Evolutionary conservation across 2,113 vertebrate species (phyloP).

Genomic region (Carollia perspicillata): DNA sequence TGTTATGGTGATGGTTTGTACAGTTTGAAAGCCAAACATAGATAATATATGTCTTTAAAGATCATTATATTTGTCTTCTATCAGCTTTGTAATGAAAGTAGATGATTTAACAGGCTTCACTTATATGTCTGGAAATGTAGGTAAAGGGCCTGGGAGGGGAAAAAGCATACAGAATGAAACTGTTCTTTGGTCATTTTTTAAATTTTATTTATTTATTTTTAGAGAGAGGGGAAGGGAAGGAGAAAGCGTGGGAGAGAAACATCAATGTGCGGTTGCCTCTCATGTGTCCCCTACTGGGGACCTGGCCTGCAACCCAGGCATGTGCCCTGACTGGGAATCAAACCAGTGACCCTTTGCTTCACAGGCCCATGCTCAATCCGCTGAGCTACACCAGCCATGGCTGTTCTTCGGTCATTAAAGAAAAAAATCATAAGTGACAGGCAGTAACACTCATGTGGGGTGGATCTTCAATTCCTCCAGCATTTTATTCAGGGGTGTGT

Average conservation of each 20-base stretch:
- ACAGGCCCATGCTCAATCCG: no score
- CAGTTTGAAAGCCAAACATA: neutral
- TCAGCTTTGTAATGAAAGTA: neutral
- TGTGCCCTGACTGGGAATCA: no score
- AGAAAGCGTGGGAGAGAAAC: no score
- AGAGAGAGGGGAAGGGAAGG: no score
- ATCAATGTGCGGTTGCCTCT: no score
- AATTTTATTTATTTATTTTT: no score
- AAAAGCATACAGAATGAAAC: neutral
- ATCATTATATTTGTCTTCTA: neutral
- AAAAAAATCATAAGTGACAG: neutral
- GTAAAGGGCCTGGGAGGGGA: neutral
- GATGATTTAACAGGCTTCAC: neutral
- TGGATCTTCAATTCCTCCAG: neutral
- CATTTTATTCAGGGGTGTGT: neutral
- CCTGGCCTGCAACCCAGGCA: no score
- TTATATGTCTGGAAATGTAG: neutral
- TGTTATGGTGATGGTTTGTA: neutral
- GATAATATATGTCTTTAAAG: neutral
- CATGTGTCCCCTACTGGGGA: no score
- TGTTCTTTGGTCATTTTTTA: neutral
- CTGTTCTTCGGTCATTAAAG: no score
- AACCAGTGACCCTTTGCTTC: no score
- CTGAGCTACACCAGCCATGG: no score
- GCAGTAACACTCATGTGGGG: neutral